These are phyloP conservation scores for Mionectes olivaceus DNA, from an alignment of 2,797 vertebrate species.

Conservation along the genomic window DNA sequence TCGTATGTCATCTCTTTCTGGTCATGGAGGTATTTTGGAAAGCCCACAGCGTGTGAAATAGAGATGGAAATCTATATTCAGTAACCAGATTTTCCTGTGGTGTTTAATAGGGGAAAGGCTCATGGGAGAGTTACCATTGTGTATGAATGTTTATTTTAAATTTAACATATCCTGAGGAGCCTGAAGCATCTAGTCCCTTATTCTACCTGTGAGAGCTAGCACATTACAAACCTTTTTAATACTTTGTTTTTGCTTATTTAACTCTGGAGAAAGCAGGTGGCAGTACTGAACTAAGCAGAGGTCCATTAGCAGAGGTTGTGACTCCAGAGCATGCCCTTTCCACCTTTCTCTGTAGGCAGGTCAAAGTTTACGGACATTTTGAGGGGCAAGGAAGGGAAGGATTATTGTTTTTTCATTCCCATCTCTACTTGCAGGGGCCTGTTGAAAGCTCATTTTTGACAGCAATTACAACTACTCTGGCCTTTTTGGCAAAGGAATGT, in stretches of 20 bases:
- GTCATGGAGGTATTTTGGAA: background rate
- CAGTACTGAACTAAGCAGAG: background rate
- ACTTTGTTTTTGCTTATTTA: background rate
- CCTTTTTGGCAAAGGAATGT: background rate
- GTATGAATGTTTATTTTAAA: accelerated
- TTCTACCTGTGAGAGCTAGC: background rate
- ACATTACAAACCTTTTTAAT: background rate
- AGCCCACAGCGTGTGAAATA: background rate
- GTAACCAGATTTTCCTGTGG: background rate
- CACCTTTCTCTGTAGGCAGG: background rate
- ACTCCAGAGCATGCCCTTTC: background rate
- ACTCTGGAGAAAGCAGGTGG: background rate
- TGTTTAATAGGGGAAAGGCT: background rate
- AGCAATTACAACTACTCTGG: background rate
- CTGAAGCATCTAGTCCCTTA: background rate
- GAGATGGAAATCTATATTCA: background rate
- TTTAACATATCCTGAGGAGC: background rate
- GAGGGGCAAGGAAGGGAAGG: background rate
- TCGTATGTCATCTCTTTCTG: background rate
- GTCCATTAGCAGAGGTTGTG: background rate
- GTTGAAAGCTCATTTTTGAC: conserved; percentile 34
- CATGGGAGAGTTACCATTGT: background rate
- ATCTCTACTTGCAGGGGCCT: background rate
- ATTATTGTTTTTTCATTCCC: background rate
- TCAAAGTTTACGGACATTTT: background rate